A percentile compares a stretch with the other conserved stretches of the same genome.
phyloP scores from a whole-genome alignment of 2,888 invertebrate genomes.

The Erebia aethiops region DNA sequence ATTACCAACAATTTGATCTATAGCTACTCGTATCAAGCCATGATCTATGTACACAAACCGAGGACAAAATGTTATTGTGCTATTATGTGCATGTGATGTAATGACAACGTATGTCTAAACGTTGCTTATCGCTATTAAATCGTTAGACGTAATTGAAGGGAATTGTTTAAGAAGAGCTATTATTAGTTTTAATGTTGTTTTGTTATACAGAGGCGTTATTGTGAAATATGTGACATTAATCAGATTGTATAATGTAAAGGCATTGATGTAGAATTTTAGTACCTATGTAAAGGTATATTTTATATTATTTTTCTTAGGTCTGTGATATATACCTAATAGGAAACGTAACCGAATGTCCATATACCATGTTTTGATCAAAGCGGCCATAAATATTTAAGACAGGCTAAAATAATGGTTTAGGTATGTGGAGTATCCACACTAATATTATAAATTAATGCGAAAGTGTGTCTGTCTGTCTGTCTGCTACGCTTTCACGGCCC shows the following conservation, averaged over 20 bases:
- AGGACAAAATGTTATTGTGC: conserved; percentile 13
- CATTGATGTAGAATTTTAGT: background rate
- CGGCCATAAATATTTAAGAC: background rate
- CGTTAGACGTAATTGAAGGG: background rate
- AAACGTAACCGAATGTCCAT: background rate
- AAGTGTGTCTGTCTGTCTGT: too few relatives aligned
- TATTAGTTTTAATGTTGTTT: conserved; percentile 1
- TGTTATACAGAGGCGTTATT: background rate
- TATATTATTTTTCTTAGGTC: too few relatives aligned
- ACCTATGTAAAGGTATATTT: background rate
- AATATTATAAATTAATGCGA: too few relatives aligned
- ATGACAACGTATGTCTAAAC: background rate
- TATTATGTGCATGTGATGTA: conserved; percentile 5
- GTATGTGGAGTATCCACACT: too few relatives aligned
- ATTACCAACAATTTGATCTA: conserved; percentile 6
- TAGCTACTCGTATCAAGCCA: background rate
- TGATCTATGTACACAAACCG: background rate
- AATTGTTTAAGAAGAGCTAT: conserved; percentile 3
- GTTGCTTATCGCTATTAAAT: background rate
- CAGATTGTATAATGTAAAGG: background rate
- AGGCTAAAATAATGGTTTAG: background rate
- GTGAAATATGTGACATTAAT: conserved; percentile 1
- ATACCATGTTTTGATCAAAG: background rate
- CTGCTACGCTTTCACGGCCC: too few relatives aligned
- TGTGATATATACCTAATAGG: too few relatives aligned